Evolutionary conservation across 2,888 invertebrate genomes (phyloP), one percentile per base, ranked within the genome.

Genomic region (Cryptosula pallasiana): DNA sequence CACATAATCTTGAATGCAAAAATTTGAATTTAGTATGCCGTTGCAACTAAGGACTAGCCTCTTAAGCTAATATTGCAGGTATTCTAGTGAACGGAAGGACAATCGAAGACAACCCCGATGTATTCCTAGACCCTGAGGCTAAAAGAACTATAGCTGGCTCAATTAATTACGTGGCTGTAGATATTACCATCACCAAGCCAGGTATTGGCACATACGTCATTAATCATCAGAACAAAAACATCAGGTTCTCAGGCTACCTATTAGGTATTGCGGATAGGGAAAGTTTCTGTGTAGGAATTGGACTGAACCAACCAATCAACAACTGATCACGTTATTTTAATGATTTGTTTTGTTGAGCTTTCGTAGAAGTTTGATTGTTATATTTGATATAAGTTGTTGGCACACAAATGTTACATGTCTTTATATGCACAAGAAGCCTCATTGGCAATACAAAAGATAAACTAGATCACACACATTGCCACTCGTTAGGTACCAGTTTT

Each of bases 281-380:
- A n/a, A 58, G 58, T 58, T 58, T 25, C 58, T 58, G 58, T 27
- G 58, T 58, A 13, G 29, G 25, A 32, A 58, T 58, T n/a, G 58
- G 45, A 5, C 5, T 45, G 45, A 45, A 45, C 20, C 45, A 45
- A 45, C 45, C 45, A 45, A 45, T 5, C 5, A 45, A 45, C 20
- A 20, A 13, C 20, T 45, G 20, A 45, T n/a, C n/a, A n/a, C n/a
- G n/a, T n/a, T n/a, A n/a, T n/a, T n/a, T n/a, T n/a, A n/a, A n/a
- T n/a, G n/a, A n/a, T n/a, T n/a, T n/a, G n/a, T n/a, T n/a, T n/a
- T n/a, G n/a, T n/a, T n/a, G n/a, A 45, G 5, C 20, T 45, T 45
- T 45, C 45, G 45, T 45, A 45, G 20, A 45, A 45, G 45, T 45
- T 13, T 45, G 45, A 45, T 20, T 45, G 45, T 45, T 45, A 45